Evolutionary conservation across 2,113 vertebrate genomes (phyloP).

Genomic region (Madoqua kirkii): DNA sequence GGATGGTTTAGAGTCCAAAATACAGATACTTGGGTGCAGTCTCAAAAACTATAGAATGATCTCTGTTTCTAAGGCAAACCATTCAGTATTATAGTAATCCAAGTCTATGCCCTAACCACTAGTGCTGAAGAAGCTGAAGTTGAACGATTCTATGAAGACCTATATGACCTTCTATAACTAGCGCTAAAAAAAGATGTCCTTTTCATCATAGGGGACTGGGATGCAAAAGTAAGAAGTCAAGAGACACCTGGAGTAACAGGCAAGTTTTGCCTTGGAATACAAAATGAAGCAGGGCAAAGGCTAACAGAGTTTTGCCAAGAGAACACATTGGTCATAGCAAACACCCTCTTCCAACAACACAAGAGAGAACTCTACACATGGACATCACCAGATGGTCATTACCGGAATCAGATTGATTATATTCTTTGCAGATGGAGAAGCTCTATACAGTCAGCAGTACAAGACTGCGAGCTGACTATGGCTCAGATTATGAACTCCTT

Average conservation of each 20-base stretch:
- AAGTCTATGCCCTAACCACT: background rate
- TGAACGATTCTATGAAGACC: background rate
- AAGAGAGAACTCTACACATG: background rate
- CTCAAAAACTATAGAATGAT: background rate
- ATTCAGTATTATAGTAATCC: background rate
- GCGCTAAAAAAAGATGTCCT: background rate
- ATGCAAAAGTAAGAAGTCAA: background rate
- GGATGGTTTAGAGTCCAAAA: background rate
- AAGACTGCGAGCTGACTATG: background rate
- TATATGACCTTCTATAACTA: background rate
- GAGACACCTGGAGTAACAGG: background rate
- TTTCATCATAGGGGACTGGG: background rate
- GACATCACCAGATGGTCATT: background rate
- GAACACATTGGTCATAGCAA: background rate
- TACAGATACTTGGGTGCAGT: background rate
- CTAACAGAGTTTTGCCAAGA: background rate
- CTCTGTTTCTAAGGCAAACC: background rate
- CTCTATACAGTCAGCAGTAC: background rate
- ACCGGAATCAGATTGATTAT: background rate
- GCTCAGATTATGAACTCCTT: background rate
- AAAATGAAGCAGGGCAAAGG: background rate
- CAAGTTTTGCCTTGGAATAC: background rate
- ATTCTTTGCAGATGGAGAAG: background rate
- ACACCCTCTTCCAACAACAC: background rate
- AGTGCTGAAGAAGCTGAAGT: background rate